phyloP scores from a whole-genome alignment of 2,797 vertebrate species.

The Clarias laeviceps region DNA sequence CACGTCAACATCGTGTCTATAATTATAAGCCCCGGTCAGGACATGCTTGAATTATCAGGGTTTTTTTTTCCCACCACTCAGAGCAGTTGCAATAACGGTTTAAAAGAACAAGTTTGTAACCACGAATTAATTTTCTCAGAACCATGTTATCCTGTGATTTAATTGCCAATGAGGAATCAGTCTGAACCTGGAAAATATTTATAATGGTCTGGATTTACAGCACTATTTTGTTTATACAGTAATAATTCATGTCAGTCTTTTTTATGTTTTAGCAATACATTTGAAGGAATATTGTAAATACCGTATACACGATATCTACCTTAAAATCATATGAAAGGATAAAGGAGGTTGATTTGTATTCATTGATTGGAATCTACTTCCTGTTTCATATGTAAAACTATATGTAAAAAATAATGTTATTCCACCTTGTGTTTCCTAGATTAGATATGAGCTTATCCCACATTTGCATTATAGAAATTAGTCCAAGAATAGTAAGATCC shows the following conservation, averaged over 20 bases:
- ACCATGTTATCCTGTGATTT: not conserved
- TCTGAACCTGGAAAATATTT: not conserved
- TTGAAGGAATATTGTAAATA: not conserved
- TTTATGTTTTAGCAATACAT: not conserved
- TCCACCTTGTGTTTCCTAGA: not conserved
- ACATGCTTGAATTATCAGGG: not conserved
- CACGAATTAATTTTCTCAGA: not conserved
- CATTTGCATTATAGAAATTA: not conserved
- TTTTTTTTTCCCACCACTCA: conserved; percentile 5
- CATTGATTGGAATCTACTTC: not conserved
- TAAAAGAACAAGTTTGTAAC: conserved; percentile 1
- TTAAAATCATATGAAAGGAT: not conserved
- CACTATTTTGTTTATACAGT: not conserved
- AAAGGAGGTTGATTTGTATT: not conserved
- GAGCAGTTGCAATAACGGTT: not conserved
- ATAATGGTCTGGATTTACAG: not conserved
- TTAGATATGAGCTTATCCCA: not conserved
- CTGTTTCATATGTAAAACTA: not conserved
- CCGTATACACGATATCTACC: not conserved
- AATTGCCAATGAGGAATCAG: not conserved
- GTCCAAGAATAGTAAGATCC: not conserved
- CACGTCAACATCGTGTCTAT: conserved; percentile 7
- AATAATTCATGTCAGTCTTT: not conserved
- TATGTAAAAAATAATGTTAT: not conserved
- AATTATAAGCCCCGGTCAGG: conserved; percentile 26